phyloP scores from a whole-genome alignment of 2,888 invertebrate species.

The Trichopoda pennipes region DNA sequence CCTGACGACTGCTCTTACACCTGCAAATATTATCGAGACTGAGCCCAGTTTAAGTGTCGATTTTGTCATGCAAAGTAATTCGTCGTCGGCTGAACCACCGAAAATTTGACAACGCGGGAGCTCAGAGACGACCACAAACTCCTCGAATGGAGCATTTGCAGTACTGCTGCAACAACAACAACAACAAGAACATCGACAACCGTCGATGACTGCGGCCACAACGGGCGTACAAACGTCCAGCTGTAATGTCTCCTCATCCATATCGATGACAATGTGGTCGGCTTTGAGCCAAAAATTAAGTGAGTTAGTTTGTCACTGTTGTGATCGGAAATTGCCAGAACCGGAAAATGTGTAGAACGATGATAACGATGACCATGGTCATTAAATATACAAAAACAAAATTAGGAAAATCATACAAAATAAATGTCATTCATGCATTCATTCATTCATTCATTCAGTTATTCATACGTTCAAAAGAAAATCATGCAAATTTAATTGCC shows the following conservation, averaged over 20 bases:
- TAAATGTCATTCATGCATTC: background rate
- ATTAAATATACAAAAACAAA: slow-evolving; percentile 32
- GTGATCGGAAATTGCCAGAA: slow-evolving; percentile 80
- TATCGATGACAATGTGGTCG: slow-evolving; percentile 80
- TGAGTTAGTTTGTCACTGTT: slow-evolving; percentile 80
- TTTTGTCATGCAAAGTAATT: slow-evolving; percentile 76
- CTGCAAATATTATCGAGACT: slow-evolving; percentile 70
- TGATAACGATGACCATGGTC: slow-evolving; percentile 21
- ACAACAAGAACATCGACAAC: slow-evolving; percentile 66
- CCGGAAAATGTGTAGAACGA: slow-evolving; percentile 80
- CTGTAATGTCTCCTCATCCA: slow-evolving; percentile 79
- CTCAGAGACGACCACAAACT: slow-evolving; percentile 78
- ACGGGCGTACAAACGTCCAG: slow-evolving; percentile 75
- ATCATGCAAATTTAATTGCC: background rate
- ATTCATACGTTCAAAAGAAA: slow-evolving; percentile 17
- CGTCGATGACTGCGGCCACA: slow-evolving; percentile 67
- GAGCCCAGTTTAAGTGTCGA: slow-evolving; percentile 76
- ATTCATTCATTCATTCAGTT: slow-evolving; percentile 5
- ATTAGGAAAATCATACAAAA: slow-evolving; percentile 35
- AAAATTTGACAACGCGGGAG: slow-evolving; percentile 81
- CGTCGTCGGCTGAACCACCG: slow-evolving; percentile 76
- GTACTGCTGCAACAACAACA: slow-evolving; percentile 71
- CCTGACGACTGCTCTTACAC: slow-evolving; percentile 71
- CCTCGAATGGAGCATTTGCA: slow-evolving; percentile 76
- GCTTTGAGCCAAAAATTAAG: slow-evolving; percentile 79